A percentile compares a stretch with the other conserved stretches of the same genome.
These are phyloP conservation scores for Zaprionus vittiger DNA, from an alignment of 1,140 invertebrate genomes.

Conservation along the genomic window DNA sequence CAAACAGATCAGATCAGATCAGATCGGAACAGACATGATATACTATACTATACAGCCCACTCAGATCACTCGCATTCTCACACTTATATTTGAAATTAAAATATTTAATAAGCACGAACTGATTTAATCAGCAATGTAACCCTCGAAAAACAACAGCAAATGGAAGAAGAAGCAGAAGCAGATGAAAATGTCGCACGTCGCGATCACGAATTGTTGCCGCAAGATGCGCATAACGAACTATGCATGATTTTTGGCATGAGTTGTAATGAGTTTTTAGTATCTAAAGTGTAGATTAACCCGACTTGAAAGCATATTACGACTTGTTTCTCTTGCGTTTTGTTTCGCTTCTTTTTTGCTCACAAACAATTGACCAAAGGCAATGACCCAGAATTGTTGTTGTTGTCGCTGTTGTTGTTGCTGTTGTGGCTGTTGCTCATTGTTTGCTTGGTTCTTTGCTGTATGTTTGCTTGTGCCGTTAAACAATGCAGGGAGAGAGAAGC, in stretches of 20 bases:
- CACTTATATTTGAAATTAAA: constrained; percentile 29
- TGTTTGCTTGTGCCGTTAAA: constrained; percentile 32
- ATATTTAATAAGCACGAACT: constrained; percentile 52
- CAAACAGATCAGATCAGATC: constrained; percentile 15
- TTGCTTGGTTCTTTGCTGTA: constrained; percentile 23
- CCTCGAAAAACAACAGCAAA: not conserved
- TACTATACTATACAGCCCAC: constrained; percentile 14
- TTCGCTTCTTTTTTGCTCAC: constrained; percentile 11
- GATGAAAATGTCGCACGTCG: not conserved
- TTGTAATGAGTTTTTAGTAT: not conserved
- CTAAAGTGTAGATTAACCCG: constrained; percentile 1
- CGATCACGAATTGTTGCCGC: not conserved
- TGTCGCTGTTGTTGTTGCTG: not conserved
- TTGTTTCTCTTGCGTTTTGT: not conserved
- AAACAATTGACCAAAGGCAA: constrained; percentile 44
- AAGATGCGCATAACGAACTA: not conserved
- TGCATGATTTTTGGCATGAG: not conserved
- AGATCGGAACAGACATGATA: not conserved
- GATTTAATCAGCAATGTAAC: constrained; percentile 36
- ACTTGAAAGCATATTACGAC: constrained; percentile 4
- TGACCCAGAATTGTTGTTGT: constrained; percentile 44
- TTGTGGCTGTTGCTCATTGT: constrained; percentile 17
- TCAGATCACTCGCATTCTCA: constrained; percentile 25
- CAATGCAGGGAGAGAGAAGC: constrained; percentile 23
- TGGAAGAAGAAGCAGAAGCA: not conserved